Evolutionary conservation across 1,140 invertebrate genomes (phyloP), one percentile per base, ranked within the genome.

Genomic region (Plodia interpunctella): DNA sequence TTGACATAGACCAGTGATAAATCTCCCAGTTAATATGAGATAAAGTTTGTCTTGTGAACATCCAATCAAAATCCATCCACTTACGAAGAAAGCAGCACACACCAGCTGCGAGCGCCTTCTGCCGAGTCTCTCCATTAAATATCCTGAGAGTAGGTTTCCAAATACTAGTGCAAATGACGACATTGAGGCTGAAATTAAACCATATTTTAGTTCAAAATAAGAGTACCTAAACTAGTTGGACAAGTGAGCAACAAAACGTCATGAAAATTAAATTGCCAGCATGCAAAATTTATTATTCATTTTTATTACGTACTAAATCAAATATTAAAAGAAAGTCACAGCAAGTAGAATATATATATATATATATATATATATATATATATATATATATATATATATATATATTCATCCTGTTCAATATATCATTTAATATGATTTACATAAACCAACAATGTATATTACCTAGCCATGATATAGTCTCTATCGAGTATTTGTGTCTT

Each of bases 91-190:
- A 0, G 93, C 63, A 1, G 90, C 91, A 2, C 92, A 72, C 8
- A 93, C 58, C 3, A 93, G 71, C 38, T 94, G 88, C 0, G 93
- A 92, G 9, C 65, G 73, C 78, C 92, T 92, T 62, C 95, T 88
- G 10, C 95, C 95, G 58, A 93, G 80, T 68, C 84, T 91, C 57
- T 95, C 94, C 80, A 95, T 93, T 20, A 93, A 65, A 44, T 91
- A 86, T 38, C 93, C 91, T 0, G 91, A 90, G 18, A 93, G 68
- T 59, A 92, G 80, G 69, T 92, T 93, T 6, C 92, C 92, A 15
- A 91, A 87, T 10, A 91, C 80, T 78, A 93, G 88, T 1, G 92
- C 90, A 20, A 94, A 75, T 0, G 91, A 88, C 25, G 91, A 89
- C 55, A 91, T 90, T 0, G 91, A 90, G 17, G 92, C 92, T 90